These are phyloP conservation scores for Eubasilissa regina DNA, from an alignment of 1,140 invertebrate genomes.

Conservation along the genomic window DNA sequence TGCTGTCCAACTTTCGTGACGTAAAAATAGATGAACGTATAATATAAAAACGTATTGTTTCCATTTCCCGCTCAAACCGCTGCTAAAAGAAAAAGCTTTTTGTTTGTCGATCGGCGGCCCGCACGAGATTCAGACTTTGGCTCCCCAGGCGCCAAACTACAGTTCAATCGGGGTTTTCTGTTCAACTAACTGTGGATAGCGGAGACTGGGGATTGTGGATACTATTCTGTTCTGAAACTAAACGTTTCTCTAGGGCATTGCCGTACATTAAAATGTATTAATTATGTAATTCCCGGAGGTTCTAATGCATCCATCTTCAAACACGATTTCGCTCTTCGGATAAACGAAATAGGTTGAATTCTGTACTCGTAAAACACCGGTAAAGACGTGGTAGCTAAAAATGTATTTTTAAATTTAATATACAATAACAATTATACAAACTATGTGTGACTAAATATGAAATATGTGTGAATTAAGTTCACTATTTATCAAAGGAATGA, in stretches of 20 bases:
- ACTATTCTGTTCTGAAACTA: neutral
- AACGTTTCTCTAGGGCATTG: neutral
- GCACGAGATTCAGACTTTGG: neutral
- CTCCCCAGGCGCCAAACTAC: constrained; percentile 2
- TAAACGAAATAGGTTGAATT: neutral
- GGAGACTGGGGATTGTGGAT: too few species aligned
- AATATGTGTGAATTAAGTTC: too few species aligned
- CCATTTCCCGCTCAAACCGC: neutral
- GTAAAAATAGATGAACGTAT: constrained; percentile 6
- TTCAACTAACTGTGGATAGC: neutral
- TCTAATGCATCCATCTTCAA: neutral
- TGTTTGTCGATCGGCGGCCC: constrained; percentile 3
- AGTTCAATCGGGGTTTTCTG: constrained; percentile 13
- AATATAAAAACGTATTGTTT: constrained; percentile 13
- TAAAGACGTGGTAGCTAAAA: too few species aligned
- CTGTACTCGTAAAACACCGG: neutral
- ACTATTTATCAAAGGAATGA: too few species aligned
- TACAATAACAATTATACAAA: too few species aligned
- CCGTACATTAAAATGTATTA: constrained; percentile 10
- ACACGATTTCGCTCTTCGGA: neutral
- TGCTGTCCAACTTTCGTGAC: constrained; percentile 8
- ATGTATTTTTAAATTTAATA: too few species aligned
- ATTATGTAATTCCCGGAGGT: constrained; percentile 1
- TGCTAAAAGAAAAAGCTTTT: constrained; percentile 5
- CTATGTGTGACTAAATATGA: too few species aligned